phyloP scores from a whole-genome alignment of 1,140 invertebrate species.

The Rhopalosiphum padi region DNA sequence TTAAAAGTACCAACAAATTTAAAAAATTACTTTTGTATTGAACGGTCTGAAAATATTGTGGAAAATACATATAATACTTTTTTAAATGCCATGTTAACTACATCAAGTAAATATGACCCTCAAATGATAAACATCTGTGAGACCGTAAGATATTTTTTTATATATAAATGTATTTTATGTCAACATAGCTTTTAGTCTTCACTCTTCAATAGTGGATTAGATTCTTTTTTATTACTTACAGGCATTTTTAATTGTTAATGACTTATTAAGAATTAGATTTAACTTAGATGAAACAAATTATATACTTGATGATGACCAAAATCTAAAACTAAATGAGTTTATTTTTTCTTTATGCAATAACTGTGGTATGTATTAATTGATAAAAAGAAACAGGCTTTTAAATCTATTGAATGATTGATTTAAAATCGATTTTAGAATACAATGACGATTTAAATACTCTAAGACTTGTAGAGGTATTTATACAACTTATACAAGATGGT shows the following conservation, averaged over 20 bases:
- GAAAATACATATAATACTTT: neutral
- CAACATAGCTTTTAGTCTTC: neutral
- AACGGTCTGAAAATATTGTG: neutral
- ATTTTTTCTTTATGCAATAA: conserved; percentile 22
- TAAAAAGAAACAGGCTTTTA: neutral
- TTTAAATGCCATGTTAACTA: conserved; percentile 23
- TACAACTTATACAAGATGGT: conserved; percentile 32
- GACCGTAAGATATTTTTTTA: conserved; percentile 18
- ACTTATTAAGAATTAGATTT: conserved; percentile 28
- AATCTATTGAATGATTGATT: neutral
- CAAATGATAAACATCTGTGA: conserved; percentile 3
- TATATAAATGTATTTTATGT: neutral
- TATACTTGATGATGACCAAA: neutral
- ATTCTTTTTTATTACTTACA: neutral
- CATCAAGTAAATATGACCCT: conserved; percentile 7
- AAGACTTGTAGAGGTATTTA: conserved; percentile 31
- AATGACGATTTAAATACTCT: conserved; percentile 29
- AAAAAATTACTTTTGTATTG: neutral
- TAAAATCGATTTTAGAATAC: conserved; percentile 27
- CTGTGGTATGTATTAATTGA: neutral
- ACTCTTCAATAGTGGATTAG: neutral
- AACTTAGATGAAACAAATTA: neutral
- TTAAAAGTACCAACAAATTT: neutral
- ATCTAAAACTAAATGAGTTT: conserved; percentile 5
- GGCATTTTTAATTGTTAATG: conserved; percentile 43